Conservation (phyloP, 2,113 vertebrate species). For the Pollachius pollachius region DNA sequence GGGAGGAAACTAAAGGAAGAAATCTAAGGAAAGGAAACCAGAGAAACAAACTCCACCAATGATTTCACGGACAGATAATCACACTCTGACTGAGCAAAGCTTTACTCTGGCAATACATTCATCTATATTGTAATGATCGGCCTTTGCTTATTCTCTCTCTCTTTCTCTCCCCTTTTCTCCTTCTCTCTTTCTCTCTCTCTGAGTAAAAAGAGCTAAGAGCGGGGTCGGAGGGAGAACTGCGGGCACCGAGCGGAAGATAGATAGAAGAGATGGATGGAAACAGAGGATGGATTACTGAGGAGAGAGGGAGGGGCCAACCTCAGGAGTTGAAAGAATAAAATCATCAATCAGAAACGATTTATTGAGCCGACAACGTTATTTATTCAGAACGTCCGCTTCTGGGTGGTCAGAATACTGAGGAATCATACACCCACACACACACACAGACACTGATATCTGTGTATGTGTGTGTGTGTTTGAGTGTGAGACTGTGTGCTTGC, state of each 20-base stretch:
- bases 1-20: too few species aligned
- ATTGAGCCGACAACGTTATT: constrained; percentile 32
- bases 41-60: not conserved
- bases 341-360: constrained; percentile 40
- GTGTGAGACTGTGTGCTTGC: not conserved
- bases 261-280: constrained; percentile 9
- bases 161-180: too few species aligned
- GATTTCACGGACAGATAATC: not conserved
- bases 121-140: too few species aligned
- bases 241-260: constrained; percentile 28
- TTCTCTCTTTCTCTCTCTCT: too few species aligned
- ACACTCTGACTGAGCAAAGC: constrained; percentile 14
- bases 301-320: constrained; percentile 3
- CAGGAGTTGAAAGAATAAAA: not conserved
- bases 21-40: too few species aligned
- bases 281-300: constrained; percentile 12
- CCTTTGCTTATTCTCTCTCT: too few species aligned
- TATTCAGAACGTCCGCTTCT: constrained; percentile 41
- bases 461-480: not conserved
- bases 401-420: constrained; percentile 13
- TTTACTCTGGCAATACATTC: too few species aligned
- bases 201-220: constrained; percentile 1
- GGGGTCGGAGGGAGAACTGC: constrained; percentile 23
- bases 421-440: not conserved
- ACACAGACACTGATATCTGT: not conserved